Conservation (phyloP, 2,888 invertebrate species). For the Mimachlamys varia region DNA sequence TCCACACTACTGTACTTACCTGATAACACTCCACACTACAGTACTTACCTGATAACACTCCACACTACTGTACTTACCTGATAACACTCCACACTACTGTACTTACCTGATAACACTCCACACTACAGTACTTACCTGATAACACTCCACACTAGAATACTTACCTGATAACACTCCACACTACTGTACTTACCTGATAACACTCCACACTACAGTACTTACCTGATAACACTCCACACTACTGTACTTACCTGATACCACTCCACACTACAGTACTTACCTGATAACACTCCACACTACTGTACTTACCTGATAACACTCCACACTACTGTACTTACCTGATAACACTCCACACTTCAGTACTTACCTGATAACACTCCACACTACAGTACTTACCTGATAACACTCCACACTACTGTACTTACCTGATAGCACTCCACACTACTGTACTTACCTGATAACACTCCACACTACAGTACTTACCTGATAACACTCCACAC, state of each 20-base stretch:
- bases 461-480: conserved; percentile 54
- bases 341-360: conserved; percentile 57
- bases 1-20: conserved; percentile 58
- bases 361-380: conserved; percentile 57
- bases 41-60: conserved; percentile 58
- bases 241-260: conserved; percentile 57
- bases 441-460: conserved; percentile 58
- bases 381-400: conserved; percentile 57
- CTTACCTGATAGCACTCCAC: conserved; percentile 58
- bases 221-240: conserved; percentile 60
- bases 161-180: conserved; percentile 58
- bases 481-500: conserved; percentile 59
- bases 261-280: conserved; percentile 56
- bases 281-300: conserved; percentile 58
- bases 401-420: conserved; percentile 57
- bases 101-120: conserved; percentile 57
- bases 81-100: conserved; percentile 57
- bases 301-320: conserved; percentile 57
- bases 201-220: conserved; percentile 54
- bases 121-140: conserved; percentile 57
- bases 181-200: conserved; percentile 57
- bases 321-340: conserved; percentile 58
- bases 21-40: conserved; percentile 57
- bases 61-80: conserved; percentile 57
- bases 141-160: conserved; percentile 54